phyloP scores from a whole-genome alignment of 2,888 invertebrate species.

The Endotricha flammealis region DNA sequence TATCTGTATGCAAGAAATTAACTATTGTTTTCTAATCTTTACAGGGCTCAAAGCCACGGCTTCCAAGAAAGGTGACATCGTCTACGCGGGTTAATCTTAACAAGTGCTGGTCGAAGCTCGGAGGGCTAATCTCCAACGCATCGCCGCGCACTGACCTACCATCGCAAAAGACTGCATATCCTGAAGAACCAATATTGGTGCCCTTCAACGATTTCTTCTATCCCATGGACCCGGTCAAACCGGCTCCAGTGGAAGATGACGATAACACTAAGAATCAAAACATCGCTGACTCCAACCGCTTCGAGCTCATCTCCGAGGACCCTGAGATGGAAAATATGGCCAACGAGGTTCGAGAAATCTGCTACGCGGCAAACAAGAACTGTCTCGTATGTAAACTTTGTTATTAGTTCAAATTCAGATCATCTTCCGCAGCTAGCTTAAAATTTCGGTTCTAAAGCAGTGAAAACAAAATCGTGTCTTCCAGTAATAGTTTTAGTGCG shows the following conservation, averaged over 20 bases:
- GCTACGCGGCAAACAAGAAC: constrained; percentile 58
- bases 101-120: constrained; percentile 81
- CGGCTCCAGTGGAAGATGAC: constrained; percentile 56
- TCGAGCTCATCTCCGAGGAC: constrained; percentile 53
- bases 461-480: constrained; percentile 77
- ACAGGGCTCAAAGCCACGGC: constrained; percentile 76
- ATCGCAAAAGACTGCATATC: constrained; percentile 66
- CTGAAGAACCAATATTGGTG: constrained; percentile 61
- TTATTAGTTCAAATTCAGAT: constrained; percentile 42
- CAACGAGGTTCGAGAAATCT: constrained; percentile 77
- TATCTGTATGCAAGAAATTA: constrained; percentile 11
- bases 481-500: constrained; percentile 65
- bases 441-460: constrained; percentile 57
- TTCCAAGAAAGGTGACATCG: constrained; percentile 76
- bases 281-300: constrained; percentile 58
- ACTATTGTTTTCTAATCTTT: constrained; percentile 41
- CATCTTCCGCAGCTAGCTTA: constrained; percentile 28
- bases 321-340: constrained; percentile 77
- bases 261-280: constrained; percentile 71
- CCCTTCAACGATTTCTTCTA: constrained; percentile 65
- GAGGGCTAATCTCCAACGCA: constrained; percentile 72
- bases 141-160: constrained; percentile 65
- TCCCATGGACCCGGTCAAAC: constrained; percentile 62
- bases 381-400: constrained; percentile 72
- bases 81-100: constrained; percentile 81